A percentile compares a stretch with the other conserved stretches of the same genome.
Evolutionary conservation across 2,113 vertebrate species (phyloP).

Genomic region (Pterophyllum scalare): DNA sequence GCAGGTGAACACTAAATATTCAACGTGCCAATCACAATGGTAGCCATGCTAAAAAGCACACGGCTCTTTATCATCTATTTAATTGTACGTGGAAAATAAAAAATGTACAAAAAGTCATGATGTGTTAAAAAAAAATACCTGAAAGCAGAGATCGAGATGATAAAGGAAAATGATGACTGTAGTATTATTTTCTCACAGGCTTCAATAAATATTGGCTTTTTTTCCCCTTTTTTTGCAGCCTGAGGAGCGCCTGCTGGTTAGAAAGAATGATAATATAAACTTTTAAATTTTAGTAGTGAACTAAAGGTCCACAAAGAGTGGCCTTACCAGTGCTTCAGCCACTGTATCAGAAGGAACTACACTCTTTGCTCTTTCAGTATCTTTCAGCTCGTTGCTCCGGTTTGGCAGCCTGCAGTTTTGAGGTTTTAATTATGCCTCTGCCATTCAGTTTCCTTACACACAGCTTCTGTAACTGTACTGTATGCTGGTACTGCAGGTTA

Average conservation of each 20-base stretch:
- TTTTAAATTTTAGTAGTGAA: neutral
- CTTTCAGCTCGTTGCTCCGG: neutral
- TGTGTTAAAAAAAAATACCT: neutral
- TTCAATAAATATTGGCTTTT: neutral
- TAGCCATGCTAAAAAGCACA: neutral
- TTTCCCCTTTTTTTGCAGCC: neutral
- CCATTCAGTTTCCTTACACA: conserved; percentile 12
- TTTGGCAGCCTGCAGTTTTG: neutral
- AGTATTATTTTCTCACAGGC: neutral
- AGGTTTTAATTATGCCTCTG: neutral
- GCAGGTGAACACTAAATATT: neutral
- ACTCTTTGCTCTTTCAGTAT: neutral
- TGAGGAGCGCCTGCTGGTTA: neutral
- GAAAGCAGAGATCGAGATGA: neutral
- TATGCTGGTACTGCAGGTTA: neutral
- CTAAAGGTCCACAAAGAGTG: neutral
- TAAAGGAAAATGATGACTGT: neutral
- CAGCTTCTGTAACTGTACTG: neutral
- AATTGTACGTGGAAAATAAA: neutral
- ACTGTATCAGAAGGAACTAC: neutral
- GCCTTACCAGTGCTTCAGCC: neutral
- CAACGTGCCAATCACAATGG: neutral
- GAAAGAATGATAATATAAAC: neutral
- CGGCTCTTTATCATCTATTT: neutral
- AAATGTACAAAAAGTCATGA: neutral